Evolutionary conservation across 2,113 vertebrate genomes (phyloP).

Genomic region (Malurus elegans): DNA sequence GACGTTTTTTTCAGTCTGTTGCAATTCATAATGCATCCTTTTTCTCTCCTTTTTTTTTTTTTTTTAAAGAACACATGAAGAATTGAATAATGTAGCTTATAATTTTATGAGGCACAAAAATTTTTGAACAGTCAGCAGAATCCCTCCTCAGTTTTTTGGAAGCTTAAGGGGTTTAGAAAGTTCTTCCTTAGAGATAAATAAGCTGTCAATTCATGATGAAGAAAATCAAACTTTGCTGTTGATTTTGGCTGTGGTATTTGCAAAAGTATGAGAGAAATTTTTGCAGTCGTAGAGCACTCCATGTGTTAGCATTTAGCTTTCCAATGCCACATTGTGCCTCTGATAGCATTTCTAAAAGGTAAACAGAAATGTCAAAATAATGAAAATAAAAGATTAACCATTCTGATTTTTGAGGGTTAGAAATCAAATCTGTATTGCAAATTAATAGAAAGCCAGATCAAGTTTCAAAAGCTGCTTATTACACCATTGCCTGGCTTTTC

Average conservation of each 20-base stretch:
- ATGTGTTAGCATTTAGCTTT: conserved; percentile 82
- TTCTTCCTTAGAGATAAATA: conserved; percentile 82
- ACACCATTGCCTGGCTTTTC: not conserved
- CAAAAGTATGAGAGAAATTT: conserved; percentile 79
- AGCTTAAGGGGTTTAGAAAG: conserved; percentile 78
- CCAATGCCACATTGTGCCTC: conserved; percentile 67
- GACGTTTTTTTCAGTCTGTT: conserved; percentile 2
- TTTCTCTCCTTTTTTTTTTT: not conserved
- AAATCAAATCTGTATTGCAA: conserved; percentile 56
- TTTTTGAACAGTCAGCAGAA: conserved; percentile 87
- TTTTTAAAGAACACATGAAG: not conserved
- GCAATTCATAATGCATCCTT: conserved; percentile 4
- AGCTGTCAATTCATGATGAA: conserved; percentile 87
- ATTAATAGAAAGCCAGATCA: conserved; percentile 46
- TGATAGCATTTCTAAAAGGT: conserved; percentile 74
- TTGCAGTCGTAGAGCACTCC: conserved; percentile 59
- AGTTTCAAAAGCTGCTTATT: conserved; percentile 31
- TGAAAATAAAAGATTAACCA: conserved; percentile 76
- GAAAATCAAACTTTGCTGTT: conserved; percentile 86
- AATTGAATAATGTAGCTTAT: conserved; percentile 54
- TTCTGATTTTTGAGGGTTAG: conserved; percentile 50
- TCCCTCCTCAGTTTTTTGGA: conserved; percentile 75
- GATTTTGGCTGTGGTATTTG: conserved; percentile 76
- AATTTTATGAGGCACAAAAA: conserved; percentile 63
- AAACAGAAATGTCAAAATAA: conserved; percentile 81